phyloP scores from a whole-genome alignment of 2,888 invertebrate genomes.

The Drosophila parthenogenetica region DNA sequence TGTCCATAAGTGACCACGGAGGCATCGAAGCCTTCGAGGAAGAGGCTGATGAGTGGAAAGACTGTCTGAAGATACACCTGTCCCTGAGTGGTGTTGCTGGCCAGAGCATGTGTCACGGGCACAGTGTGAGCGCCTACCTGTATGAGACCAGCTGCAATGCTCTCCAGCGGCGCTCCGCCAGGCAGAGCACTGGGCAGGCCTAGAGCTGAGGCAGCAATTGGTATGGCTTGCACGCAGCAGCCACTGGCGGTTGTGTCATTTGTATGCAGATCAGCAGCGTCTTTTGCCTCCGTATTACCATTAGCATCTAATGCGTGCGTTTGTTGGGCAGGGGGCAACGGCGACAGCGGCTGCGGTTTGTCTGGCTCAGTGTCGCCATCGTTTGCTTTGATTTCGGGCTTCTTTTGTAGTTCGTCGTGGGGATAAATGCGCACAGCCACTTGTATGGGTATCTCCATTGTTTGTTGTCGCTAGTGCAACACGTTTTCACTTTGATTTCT shows the following conservation, averaged over 20 bases:
- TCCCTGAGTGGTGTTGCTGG: conserved; percentile 88
- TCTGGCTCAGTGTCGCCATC: conserved; percentile 65
- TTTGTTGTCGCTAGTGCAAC: conserved; percentile 32
- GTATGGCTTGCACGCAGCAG: conserved; percentile 81
- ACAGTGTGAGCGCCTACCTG: conserved; percentile 85
- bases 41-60: conserved; percentile 88
- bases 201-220: conserved; percentile 81
- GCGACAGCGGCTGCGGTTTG: conserved; percentile 46
- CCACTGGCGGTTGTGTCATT: conserved; percentile 34
- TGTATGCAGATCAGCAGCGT: conserved; percentile 20
- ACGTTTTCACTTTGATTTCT: conserved; percentile 51
- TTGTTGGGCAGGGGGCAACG: conserved; percentile 1
- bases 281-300: conserved; percentile 40
- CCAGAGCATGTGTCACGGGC: conserved; percentile 87
- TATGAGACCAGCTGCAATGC: conserved; percentile 83
- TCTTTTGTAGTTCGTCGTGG: conserved; percentile 33
- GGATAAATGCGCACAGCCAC: conserved; percentile 89
- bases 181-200: conserved; percentile 64
- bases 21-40: conserved; percentile 91
- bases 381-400: conserved; percentile 29
- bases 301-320: conserved; percentile 40
- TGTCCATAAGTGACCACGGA: conserved; percentile 90
- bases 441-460: conserved; percentile 90
- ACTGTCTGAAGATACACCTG: conserved; percentile 88
- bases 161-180: conserved; percentile 64